Evolutionary conservation across 2,113 vertebrate species (phyloP).

Genomic region (Brienomyrus brachyistius): DNA sequence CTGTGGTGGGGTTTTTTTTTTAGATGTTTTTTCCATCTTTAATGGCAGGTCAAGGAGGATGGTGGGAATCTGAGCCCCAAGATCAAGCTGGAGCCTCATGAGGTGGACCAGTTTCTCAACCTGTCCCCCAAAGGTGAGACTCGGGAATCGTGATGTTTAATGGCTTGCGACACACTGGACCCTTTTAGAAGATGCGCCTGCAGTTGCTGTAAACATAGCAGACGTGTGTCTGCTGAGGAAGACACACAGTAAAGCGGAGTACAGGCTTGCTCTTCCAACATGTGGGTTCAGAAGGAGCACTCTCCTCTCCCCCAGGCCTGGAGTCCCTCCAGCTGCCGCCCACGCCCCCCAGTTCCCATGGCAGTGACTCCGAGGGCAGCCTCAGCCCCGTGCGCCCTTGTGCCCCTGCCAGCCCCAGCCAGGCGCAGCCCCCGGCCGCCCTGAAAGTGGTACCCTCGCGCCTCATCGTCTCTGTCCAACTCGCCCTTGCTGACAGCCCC

Average conservation of each 20-base stretch:
- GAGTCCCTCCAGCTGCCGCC: slow-evolving; percentile 87
- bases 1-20: background rate
- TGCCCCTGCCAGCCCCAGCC: slow-evolving; percentile 73
- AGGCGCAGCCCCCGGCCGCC: slow-evolving; percentile 55
- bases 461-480: slow-evolving; percentile 76
- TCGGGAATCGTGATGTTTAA: background rate
- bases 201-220: background rate
- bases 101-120: slow-evolving; percentile 96
- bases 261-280: background rate
- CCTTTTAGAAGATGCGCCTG: background rate
- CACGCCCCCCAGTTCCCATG: slow-evolving; percentile 91
- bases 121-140: slow-evolving; percentile 77
- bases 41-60: slow-evolving; percentile 67
- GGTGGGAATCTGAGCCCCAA: slow-evolving; percentile 72
- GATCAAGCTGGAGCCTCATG: slow-evolving; percentile 95
- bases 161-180: background rate
- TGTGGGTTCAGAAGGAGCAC: background rate
- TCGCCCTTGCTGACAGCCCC: slow-evolving; percentile 93
- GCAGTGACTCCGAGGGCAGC: slow-evolving; percentile 91
- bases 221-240: background rate
- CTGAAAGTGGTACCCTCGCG: slow-evolving; percentile 63
- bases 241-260: background rate
- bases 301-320: slow-evolving; percentile 42
- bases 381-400: slow-evolving; percentile 81
- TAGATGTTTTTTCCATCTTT: background rate